A percentile compares a stretch with the other conserved stretches of the same genome.
Conservation (phyloP, 2,797 vertebrate species). For the Onychomys arenicola region DNA sequence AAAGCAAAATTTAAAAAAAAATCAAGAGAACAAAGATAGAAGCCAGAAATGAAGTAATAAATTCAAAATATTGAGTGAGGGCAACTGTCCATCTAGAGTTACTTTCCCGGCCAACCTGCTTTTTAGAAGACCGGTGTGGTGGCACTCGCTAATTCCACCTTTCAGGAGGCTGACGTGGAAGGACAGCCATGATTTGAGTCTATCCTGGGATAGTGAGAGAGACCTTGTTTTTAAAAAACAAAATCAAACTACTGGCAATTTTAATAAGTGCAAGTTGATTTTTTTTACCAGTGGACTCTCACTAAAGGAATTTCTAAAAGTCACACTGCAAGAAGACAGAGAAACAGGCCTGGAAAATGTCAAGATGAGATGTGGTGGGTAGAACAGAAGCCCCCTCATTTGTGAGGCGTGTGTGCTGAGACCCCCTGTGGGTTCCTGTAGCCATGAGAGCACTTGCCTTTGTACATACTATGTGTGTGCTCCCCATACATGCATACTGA, state of each 20-base stretch:
- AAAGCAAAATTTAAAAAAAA: background rate
- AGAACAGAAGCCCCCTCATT: background rate
- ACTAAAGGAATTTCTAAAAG: background rate
- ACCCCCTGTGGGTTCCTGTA: background rate
- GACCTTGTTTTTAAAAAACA: background rate
- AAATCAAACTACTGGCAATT: background rate
- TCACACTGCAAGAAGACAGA: background rate
- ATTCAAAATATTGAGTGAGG: background rate
- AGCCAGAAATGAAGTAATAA: background rate
- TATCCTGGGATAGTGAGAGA: background rate
- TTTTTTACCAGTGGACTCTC: background rate
- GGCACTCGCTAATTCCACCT: background rate
- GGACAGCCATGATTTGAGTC: background rate
- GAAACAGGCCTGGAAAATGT: background rate
- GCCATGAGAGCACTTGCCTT: background rate
- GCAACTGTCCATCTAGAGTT: too few species aligned
- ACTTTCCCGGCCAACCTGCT: background rate
- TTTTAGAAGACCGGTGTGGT: background rate
- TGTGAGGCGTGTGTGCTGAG: background rate
- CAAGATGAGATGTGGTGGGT: background rate
- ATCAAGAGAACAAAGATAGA: background rate
- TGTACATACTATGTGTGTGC: background rate
- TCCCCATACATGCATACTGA: too few species aligned
- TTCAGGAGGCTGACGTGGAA: background rate
- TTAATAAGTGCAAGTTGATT: background rate